A percentile compares a stretch with the other conserved stretches of the same genome.
Conservation (phyloP, 2,888 invertebrate species). For the Cistogaster globosa region DNA sequence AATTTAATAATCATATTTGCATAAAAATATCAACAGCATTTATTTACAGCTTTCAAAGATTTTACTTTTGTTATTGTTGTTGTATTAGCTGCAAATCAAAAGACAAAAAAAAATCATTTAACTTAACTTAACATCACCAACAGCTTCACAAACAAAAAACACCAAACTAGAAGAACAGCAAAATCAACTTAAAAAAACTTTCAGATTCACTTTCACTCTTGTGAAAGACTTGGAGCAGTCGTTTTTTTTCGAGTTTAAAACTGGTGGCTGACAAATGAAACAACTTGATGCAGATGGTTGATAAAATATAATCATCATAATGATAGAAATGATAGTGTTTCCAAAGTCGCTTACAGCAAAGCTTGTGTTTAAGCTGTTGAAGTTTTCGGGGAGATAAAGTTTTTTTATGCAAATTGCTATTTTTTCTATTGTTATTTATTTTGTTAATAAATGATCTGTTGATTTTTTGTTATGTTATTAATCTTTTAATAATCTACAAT, state of each 20-base stretch:
- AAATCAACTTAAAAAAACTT: slow-evolving; percentile 14
- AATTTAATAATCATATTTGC: slow-evolving; percentile 32
- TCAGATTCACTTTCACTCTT: slow-evolving; percentile 68
- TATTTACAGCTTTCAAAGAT: slow-evolving; percentile 59
- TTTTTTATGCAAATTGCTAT: background rate
- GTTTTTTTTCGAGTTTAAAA: slow-evolving; percentile 26
- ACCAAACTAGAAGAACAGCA: slow-evolving; percentile 33
- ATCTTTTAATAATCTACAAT: too few species aligned
- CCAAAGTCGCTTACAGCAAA: background rate
- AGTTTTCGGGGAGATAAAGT: slow-evolving; percentile 15
- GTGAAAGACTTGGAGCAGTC: slow-evolving; percentile 48
- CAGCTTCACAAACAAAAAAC: background rate
- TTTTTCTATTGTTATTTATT: background rate
- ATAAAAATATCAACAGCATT: slow-evolving; percentile 45
- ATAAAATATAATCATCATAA: slow-evolving; percentile 36
- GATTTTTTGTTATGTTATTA: background rate
- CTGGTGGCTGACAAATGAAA: slow-evolving; percentile 13
- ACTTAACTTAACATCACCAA: slow-evolving; percentile 23
- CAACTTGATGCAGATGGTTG: slow-evolving; percentile 12
- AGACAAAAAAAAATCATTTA: background rate
- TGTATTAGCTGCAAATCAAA: slow-evolving; percentile 7
- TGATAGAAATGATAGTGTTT: slow-evolving; percentile 20
- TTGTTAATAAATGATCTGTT: background rate
- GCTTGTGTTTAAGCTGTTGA: background rate
- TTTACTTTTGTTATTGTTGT: slow-evolving; percentile 4